Conservation (phyloP, 2,113 vertebrate species). For the Pithys albifrons region DNA sequence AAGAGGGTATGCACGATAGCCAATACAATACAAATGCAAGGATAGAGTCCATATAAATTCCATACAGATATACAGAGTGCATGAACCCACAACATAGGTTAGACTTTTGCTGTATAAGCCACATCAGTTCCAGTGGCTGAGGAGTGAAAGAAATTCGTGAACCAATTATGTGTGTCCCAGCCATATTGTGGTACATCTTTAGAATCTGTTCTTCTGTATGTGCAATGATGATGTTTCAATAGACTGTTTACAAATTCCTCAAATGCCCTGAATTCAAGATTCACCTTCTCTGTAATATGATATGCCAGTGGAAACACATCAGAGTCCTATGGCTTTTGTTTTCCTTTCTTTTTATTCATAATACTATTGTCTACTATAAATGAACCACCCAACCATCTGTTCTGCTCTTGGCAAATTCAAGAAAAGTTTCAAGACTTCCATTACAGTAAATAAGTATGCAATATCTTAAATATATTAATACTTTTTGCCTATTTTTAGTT, state of each 20-base stretch:
- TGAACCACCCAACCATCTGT: neutral
- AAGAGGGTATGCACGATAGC: neutral
- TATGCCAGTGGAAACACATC: neutral
- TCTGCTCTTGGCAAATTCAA: neutral
- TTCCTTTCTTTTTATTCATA: neutral
- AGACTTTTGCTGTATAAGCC: neutral
- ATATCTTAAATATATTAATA: neutral
- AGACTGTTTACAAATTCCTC: neutral
- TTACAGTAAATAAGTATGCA: neutral
- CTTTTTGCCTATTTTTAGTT: neutral
- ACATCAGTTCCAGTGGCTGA: neutral
- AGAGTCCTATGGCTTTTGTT: neutral
- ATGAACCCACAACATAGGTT: fast-evolving
- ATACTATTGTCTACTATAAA: neutral
- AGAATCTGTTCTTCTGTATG: neutral
- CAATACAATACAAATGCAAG: neutral
- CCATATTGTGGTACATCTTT: neutral
- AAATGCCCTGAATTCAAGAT: neutral
- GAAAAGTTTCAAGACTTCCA: neutral
- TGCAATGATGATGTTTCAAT: neutral
- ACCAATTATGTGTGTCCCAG: neutral
- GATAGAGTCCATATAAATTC: neutral
- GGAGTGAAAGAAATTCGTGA: neutral
- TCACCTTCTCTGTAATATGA: neutral
- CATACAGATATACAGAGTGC: fast-evolving